phyloP scores from a whole-genome alignment of 2,113 vertebrate genomes.

The Eurypyga helias region DNA sequence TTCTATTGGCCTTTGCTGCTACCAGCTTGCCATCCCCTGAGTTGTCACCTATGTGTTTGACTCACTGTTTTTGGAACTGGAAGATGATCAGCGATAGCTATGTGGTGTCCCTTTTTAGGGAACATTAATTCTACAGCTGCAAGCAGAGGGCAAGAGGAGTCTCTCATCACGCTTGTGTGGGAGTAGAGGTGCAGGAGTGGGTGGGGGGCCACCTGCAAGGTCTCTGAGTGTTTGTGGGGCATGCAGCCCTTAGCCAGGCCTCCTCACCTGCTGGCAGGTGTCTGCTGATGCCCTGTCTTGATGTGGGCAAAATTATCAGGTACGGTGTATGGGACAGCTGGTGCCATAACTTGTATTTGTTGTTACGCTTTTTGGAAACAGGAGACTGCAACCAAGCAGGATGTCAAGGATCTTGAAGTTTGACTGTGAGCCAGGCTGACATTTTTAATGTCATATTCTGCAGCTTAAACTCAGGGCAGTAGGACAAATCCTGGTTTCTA shows the following conservation, averaged over 20 bases:
- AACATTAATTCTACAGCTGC: not conserved
- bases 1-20: not conserved
- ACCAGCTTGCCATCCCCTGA: not conserved
- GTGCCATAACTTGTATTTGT: accelerated
- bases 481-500: not conserved
- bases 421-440: not conserved
- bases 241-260: not conserved
- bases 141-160: not conserved
- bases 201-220: too few relatives aligned
- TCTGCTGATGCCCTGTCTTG: accelerated
- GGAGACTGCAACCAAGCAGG: not conserved
- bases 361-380: not conserved
- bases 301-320: not conserved
- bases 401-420: not conserved
- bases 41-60: not conserved
- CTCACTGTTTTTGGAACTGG: not conserved
- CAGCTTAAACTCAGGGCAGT: not conserved
- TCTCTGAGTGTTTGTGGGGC: accelerated
- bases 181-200: not conserved
- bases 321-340: not conserved
- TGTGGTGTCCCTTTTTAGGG: not conserved
- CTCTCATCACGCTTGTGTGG: accelerated
- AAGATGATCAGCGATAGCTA: not conserved
- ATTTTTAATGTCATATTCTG: not conserved
- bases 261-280: accelerated